Base-by-base conservation (phyloP, 37 sponge, comb jelly and placozoan species). In the Lycopodina hypogea region DNA sequence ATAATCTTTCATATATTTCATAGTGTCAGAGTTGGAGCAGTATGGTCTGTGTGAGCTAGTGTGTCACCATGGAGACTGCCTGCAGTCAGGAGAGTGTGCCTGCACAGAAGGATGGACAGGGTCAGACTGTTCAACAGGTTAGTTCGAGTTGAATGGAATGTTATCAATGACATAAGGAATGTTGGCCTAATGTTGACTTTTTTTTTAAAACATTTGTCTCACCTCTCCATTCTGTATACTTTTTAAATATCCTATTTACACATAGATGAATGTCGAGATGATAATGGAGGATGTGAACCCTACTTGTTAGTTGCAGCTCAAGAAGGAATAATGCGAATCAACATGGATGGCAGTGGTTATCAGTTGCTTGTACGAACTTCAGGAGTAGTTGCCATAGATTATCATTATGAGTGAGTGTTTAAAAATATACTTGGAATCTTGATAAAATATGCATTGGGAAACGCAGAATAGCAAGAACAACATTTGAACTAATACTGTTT, bases 261-360 rank as follows among this genome's bases (percentile, higher is more conserved):
- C 56, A 72, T 87, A 26, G 69, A 92, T 78, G 92, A 92, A 69
- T 92, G 92, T 83, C 84, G 52, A 6, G 14, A 14, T 22, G 63
- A 50, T 1, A 76, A 76, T 40, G 63, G 69, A 33, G 79, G 79
- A 12, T 83, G 84, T 39, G 33, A 65, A 32, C 66, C 66, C 2
- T 65, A 32, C 66, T 33, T 65, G 35, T 33, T 65, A 34, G 30
- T 30, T 65, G 30, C 66, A 65, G 18, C 66, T 7, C 3, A 29
- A 3, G 3, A 65, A 30, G 33, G 30, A 8, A 65, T 65, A 32
- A 29, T 34, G 3, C 66, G 66, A 3, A 72, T 51, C 24, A 72
- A 72, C n/a, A 48, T 72, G 50, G 72, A 72, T 72, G 72, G 72
- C 14, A 72, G 52, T 72, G 24, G 41, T n/a, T 26, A 28, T 17